Percentiles rank a stretch among this genome's conserved stretches.
Evolutionary conservation across 1,140 invertebrate genomes (phyloP).

Genomic region (Neotoxoptera formosana): DNA sequence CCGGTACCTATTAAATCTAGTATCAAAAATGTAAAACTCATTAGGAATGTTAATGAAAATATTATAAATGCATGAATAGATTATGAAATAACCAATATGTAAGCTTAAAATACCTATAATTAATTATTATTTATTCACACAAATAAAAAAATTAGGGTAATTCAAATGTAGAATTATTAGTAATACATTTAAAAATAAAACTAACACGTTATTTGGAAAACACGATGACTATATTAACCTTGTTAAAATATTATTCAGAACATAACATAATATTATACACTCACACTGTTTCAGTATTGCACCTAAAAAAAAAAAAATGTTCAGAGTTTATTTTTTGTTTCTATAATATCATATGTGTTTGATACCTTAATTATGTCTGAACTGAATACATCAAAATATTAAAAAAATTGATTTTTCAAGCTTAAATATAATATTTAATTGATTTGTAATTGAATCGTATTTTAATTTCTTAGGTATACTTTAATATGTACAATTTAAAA

Average conservation of each 20-base stretch:
- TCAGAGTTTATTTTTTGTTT: too few species aligned
- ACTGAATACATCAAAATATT: too few species aligned
- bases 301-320: too few species aligned
- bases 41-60: not conserved
- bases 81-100: conserved; percentile 9
- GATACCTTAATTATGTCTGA: too few species aligned
- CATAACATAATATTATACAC: not conserved
- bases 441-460: too few species aligned
- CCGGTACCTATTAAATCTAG: conserved; percentile 1
- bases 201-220: not conserved
- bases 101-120: not conserved
- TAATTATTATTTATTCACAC: conserved; percentile 6
- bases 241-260: not conserved
- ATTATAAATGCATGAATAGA: not conserved
- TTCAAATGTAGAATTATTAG: not conserved
- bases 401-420: too few species aligned
- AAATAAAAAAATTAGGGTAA: not conserved
- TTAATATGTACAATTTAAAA: too few species aligned
- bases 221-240: not conserved
- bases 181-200: not conserved
- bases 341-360: too few species aligned
- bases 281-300: too few species aligned
- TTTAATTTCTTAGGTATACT: too few species aligned
- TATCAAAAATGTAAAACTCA: not conserved
- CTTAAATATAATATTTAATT: too few species aligned